Conservation (phyloP, 37 sponge, comb jelly and placozoan species). For the Lycopodina hypogea region DNA sequence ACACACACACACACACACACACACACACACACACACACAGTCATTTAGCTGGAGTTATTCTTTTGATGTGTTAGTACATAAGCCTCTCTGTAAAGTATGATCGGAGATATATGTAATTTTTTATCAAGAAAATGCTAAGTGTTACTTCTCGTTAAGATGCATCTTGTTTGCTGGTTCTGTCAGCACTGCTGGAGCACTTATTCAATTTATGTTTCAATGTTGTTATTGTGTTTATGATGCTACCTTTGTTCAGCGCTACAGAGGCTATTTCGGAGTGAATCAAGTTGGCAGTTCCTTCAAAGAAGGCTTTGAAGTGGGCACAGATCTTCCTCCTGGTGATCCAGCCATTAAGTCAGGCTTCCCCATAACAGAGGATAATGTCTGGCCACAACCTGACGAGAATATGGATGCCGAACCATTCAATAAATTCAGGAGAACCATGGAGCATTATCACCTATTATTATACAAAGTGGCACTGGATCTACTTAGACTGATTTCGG, state of each 20-base stretch:
- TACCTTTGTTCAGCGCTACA: background rate
- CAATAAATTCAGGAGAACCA: background rate
- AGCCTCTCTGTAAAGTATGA: too few relatives aligned
- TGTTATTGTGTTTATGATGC: background rate
- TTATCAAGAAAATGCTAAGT: too few relatives aligned
- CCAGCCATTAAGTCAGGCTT: background rate
- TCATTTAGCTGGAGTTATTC: too few relatives aligned
- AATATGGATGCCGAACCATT: background rate
- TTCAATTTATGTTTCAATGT: background rate
- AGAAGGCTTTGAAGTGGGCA: conserved; percentile 13
- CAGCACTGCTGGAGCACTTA: too few relatives aligned
- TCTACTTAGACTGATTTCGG: background rate
- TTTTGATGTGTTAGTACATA: background rate
- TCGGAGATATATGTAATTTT: too few relatives aligned
- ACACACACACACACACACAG: too few relatives aligned
- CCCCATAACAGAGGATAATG: background rate
- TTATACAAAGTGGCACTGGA: background rate
- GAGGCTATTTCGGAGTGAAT: conserved; percentile 21
- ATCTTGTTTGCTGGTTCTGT: too few relatives aligned
- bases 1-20: too few relatives aligned
- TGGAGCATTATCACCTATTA: background rate
- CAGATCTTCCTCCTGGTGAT: background rate
- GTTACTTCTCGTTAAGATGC: too few relatives aligned
- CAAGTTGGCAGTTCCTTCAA: conserved; percentile 17
- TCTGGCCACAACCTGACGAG: conserved; percentile 14